Evolutionary conservation across 2,888 invertebrate species (phyloP).

Genomic region (Isotomurus palustris): DNA sequence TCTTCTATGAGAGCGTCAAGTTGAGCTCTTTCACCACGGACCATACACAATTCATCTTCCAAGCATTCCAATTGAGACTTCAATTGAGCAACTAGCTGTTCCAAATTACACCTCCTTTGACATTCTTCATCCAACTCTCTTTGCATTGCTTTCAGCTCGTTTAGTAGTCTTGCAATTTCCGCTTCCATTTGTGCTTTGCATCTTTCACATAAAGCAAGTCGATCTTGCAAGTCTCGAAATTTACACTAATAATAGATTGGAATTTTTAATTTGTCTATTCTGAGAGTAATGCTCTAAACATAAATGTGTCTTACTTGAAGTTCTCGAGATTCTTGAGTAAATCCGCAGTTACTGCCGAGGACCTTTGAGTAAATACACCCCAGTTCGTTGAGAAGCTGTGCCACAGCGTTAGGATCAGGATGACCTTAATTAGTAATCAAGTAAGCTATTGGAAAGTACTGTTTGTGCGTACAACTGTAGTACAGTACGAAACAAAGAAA

Average conservation of each 20-base stretch:
- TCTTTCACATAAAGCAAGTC: constrained; percentile 23
- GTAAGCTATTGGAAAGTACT: not conserved
- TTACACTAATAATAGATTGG: no score
- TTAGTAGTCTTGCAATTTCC: constrained; percentile 23
- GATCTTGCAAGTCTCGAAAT: constrained; percentile 10
- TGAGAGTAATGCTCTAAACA: no score
- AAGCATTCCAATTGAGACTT: constrained; percentile 22
- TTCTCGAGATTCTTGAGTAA: constrained; percentile 6
- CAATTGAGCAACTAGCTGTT: constrained; percentile 27
- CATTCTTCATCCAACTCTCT: constrained; percentile 34
- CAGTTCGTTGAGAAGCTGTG: constrained; percentile 31
- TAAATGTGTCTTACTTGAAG: constrained; percentile 18
- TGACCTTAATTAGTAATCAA: constrained; percentile 3
- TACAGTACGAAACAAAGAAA: no score
- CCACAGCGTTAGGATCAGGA: constrained; percentile 23
- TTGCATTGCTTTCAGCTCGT: constrained; percentile 23
- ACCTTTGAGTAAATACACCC: constrained; percentile 38
- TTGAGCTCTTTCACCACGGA: constrained; percentile 21
- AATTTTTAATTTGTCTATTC: no score
- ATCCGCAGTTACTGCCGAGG: constrained; percentile 18
- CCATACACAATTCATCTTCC: constrained; percentile 26
- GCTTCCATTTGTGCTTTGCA: constrained; percentile 30
- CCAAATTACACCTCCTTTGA: constrained; percentile 22
- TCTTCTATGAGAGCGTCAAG: constrained; percentile 14
- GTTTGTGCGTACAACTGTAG: no score